Percentiles rank a stretch among this genome's conserved stretches.
Evolutionary conservation across 2,113 vertebrate species (phyloP).

Genomic region (Pheucticus melanocephalus): DNA sequence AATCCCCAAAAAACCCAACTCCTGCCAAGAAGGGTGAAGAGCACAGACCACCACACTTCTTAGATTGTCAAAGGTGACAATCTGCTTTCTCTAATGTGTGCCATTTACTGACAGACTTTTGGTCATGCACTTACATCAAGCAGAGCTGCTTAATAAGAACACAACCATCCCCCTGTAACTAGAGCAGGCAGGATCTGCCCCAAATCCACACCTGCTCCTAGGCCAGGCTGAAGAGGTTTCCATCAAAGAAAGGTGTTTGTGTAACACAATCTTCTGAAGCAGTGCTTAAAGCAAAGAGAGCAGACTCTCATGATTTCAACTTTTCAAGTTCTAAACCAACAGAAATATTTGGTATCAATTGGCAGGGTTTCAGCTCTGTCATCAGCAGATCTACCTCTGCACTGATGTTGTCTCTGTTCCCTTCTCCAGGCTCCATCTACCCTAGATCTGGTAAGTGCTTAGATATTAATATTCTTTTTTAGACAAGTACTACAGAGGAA

Average conservation of each 20-base stretch:
- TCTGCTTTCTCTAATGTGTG: neutral
- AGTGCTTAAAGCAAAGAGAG: neutral
- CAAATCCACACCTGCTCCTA: neutral
- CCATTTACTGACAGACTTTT: neutral
- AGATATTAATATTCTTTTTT: neutral
- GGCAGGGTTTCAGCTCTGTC: neutral
- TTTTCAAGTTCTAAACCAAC: neutral
- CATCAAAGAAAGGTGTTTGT: neutral
- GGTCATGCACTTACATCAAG: neutral
- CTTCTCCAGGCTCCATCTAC: neutral
- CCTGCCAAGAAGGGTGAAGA: neutral
- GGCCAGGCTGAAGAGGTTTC: neutral
- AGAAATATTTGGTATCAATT: neutral
- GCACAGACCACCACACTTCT: neutral
- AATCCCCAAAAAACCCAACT: accelerated
- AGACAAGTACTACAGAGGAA: neutral
- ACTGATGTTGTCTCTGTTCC: neutral
- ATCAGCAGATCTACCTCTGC: neutral
- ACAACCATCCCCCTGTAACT: neutral
- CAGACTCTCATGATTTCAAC: neutral
- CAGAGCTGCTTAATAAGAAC: neutral
- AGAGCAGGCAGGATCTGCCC: neutral
- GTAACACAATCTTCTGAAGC: neutral
- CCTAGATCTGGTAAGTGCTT: neutral
- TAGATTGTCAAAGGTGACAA: neutral